These are phyloP conservation scores for Manacus vitellinus DNA, from an alignment of 2,113 vertebrate genomes.

Conservation along the genomic window DNA sequence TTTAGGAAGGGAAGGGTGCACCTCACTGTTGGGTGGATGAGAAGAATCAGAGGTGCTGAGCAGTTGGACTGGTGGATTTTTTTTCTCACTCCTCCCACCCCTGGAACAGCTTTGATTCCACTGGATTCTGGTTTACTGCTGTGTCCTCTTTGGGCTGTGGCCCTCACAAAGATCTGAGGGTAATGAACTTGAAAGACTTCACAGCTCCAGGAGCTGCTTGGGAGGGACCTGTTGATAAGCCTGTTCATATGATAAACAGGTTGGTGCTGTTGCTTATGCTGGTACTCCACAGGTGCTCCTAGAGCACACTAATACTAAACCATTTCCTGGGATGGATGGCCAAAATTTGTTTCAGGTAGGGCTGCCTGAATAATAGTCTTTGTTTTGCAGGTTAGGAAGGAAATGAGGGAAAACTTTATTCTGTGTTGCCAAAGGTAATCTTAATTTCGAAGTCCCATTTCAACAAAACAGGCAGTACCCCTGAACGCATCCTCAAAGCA, in stretches of 20 bases:
- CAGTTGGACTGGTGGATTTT: background rate
- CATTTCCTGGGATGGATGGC: fast-evolving
- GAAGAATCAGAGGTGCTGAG: background rate
- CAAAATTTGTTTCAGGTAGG: background rate
- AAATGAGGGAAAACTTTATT: background rate
- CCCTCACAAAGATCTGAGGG: background rate
- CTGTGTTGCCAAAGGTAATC: background rate
- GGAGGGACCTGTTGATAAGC: background rate
- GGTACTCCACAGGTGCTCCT: background rate
- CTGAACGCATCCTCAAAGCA: background rate
- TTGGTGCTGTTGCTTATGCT: background rate
- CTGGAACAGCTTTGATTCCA: background rate
- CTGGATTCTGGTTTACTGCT: background rate
- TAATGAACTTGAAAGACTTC: background rate
- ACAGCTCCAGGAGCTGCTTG: background rate
- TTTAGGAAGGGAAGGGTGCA: background rate
- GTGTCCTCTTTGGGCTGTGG: background rate
- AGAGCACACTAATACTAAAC: background rate
- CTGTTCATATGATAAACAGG: background rate
- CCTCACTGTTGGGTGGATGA: background rate
- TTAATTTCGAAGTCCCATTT: background rate
- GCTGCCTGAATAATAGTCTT: background rate
- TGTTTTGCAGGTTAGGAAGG: background rate
- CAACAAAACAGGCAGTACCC: background rate
- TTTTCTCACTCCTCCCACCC: background rate